Base-by-base conservation (phyloP, 2,797 vertebrate genomes). In the Intellagama lesueurii region DNA sequence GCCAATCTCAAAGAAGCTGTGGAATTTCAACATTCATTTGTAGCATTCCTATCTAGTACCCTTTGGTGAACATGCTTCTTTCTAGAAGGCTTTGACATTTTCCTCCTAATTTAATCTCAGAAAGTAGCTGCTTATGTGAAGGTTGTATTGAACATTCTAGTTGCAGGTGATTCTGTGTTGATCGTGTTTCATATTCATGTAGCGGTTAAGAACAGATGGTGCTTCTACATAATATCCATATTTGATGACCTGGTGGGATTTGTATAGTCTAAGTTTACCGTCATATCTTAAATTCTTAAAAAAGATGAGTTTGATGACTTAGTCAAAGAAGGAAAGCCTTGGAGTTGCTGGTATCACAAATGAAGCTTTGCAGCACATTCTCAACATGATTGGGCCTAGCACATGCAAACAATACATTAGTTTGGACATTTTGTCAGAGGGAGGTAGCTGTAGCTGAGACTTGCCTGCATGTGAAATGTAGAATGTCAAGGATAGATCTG, bases 191-290 rank as follows among this genome's bases (percentile, higher is more conserved):
- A 49, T 93, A 93, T 95, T 95, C 92, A 91, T 95, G 91, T 90
- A 91, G 85, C 91, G 92, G 81, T 64, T 87, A 85, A 56, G 91
- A 94, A 94, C 95, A 96, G 96, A 96, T 96, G 92, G 94, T 91
- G 90, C 93, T 94, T 89, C 92, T 94, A 91, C 89, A 94, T 95
- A 92, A 94, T 94, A 94, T 89, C 90, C 91, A 89, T 91, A 92
- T 91, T 94, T 95, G 91, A 94, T 87, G 91, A 91, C 94, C 91
- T 95, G 89, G 93, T 94, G 91, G 81, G 92, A 95, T 95, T 96
- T 96, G 91, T 83, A 90, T 87, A 92, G 87, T 89, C 87, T 93
- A 91, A 95, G 90, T 81, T 93, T 92, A 94, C 44, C 85, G 94
- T 95, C 95, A 87, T 88, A 91, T 93, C 93, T 94, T 95, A 94